A percentile compares a stretch with the other conserved stretches of the same genome.
These are phyloP conservation scores for Scomber scombrus DNA, from an alignment of 2,113 vertebrate species.

Conservation along the genomic window DNA sequence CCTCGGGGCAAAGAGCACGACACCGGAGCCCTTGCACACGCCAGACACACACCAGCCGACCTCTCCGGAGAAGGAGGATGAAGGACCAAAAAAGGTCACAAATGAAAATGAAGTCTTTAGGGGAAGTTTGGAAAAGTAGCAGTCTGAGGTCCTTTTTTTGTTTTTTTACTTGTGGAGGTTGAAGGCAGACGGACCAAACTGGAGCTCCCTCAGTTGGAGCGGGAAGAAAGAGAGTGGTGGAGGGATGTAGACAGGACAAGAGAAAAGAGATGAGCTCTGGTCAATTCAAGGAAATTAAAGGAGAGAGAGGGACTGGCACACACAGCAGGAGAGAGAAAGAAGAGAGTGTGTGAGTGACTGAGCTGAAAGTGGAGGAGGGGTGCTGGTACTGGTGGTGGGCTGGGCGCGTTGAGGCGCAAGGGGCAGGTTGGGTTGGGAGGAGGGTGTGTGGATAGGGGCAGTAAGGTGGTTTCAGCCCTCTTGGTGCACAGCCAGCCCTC, in stretches of 20 bases:
- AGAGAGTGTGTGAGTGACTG: conserved; percentile 50
- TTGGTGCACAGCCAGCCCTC: conserved; percentile 21
- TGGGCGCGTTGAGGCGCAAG: conserved; percentile 62
- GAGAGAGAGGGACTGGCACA: conserved; percentile 64
- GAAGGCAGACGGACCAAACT: background rate
- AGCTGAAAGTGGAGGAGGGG: conserved; percentile 69
- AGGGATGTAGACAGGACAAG: conserved; percentile 61
- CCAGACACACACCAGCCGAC: conserved; percentile 44
- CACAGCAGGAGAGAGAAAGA: conserved; percentile 69
- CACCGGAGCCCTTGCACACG: conserved; percentile 47
- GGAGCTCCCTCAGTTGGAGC: conserved; percentile 5
- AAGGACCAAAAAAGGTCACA: conserved; percentile 21
- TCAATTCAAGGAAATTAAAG: conserved; percentile 63
- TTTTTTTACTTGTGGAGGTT: conserved; percentile 8
- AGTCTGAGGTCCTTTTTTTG: conserved; percentile 24
- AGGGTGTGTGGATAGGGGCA: conserved; percentile 51
- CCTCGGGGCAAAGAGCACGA: conserved; percentile 58
- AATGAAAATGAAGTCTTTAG: conserved; percentile 38
- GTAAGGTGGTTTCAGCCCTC: conserved; percentile 66
- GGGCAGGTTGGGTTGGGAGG: conserved; percentile 63
- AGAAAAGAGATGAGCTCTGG: conserved; percentile 59
- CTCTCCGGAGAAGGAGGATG: conserved; percentile 34
- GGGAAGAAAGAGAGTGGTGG: conserved; percentile 42
- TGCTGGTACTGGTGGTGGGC: conserved; percentile 67
- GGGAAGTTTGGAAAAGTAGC: conserved; percentile 8